phyloP scores from a whole-genome alignment of 2,113 vertebrate genomes.

The Onychostoma macrolepis region DNA sequence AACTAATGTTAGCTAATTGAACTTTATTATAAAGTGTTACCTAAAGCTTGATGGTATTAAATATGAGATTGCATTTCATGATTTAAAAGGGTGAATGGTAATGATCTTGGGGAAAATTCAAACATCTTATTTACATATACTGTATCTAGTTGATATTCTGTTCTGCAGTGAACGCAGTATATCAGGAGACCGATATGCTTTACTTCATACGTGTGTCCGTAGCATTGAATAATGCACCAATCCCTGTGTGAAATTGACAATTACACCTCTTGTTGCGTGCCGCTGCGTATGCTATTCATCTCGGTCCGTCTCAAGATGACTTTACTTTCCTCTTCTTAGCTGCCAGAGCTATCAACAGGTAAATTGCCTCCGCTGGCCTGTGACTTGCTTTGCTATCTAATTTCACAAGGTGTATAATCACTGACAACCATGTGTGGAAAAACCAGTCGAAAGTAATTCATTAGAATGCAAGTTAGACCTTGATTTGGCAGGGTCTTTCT shows the following conservation, averaged over 20 bases:
- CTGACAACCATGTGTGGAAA: slow-evolving; percentile 35
- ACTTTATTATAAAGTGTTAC: background rate
- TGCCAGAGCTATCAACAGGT: slow-evolving; percentile 61
- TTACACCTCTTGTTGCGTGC: slow-evolving; percentile 55
- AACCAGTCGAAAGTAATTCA: slow-evolving; percentile 36
- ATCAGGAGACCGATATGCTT: background rate
- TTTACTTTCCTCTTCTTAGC: slow-evolving; percentile 47
- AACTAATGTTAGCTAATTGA: background rate
- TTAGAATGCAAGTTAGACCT: background rate
- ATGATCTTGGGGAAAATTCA: background rate
- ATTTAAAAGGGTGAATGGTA: background rate
- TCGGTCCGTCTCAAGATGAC: slow-evolving; percentile 44
- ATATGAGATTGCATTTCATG: background rate
- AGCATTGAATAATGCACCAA: slow-evolving; percentile 50
- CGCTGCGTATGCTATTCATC: slow-evolving; percentile 46
- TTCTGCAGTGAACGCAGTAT: background rate
- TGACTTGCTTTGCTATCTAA: slow-evolving; percentile 54
- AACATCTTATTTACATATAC: background rate
- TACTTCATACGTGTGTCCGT: slow-evolving; percentile 23
- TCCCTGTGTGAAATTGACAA: slow-evolving; percentile 54
- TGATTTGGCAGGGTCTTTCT: background rate
- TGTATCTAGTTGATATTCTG: slow-evolving; percentile 19
- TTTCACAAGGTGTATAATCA: slow-evolving; percentile 48
- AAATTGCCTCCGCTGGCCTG: slow-evolving; percentile 62
- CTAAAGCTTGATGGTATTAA: background rate